These are phyloP conservation scores for rat (Rattus norvegicus) DNA, from an alignment of 2,113 vertebrate species.

Conservation along the genomic window GRCr8 NC_086019.1:127004001-127004500, in stretches of 20 bases:
- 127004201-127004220: conserved; percentile 33
- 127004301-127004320: conserved; percentile 52
- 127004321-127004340: not conserved
- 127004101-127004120: conserved; percentile 70
- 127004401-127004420: conserved; percentile 22
- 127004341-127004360: not conserved
- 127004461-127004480: not conserved
- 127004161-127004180: conserved; percentile 23
- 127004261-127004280: conserved; percentile 8
- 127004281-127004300: conserved; percentile 25
- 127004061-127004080: conserved; percentile 53
- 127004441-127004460: not conserved
- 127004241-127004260: conserved; percentile 25
- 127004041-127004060: conserved; percentile 54
- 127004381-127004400: not conserved
- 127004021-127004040: conserved; percentile 76
- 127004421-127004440: not conserved
- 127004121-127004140: not conserved
- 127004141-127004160: conserved; percentile 49
- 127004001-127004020: conserved; percentile 67
- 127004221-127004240: conserved; percentile 65
- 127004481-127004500: not conserved
- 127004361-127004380: not conserved
- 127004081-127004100: conserved; percentile 74
- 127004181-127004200: not conserved